phyloP scores from a whole-genome alignment of 2,888 invertebrate species.

The Polydrusus pterygomalis region DNA sequence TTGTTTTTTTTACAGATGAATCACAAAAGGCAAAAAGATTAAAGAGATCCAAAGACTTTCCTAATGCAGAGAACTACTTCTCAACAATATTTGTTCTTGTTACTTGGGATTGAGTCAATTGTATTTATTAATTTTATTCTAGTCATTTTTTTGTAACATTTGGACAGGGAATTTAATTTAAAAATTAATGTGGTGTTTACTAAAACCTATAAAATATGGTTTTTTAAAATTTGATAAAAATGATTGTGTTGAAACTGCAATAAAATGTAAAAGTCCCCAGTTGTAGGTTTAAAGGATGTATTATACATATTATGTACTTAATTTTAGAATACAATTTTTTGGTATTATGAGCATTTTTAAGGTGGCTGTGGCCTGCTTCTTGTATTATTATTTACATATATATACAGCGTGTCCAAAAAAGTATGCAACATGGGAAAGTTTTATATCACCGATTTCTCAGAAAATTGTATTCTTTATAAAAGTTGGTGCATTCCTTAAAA shows the following conservation, averaged over 20 bases:
- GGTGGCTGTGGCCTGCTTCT: neutral
- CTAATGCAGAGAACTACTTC: conserved; percentile 62
- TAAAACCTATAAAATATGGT: neutral
- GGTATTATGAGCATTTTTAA: neutral
- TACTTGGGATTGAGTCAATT: conserved; percentile 61
- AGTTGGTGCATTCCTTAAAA: no score
- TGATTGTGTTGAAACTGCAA: no score
- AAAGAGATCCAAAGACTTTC: conserved; percentile 59
- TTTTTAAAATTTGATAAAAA: no score
- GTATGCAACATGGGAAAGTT: no score
- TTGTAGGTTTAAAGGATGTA: neutral
- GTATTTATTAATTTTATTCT: conserved; percentile 16
- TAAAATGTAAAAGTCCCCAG: no score
- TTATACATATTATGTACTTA: neutral
- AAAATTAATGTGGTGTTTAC: neutral
- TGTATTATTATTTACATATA: neutral
- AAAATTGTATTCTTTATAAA: no score
- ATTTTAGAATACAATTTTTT: neutral
- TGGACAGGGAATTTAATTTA: neutral
- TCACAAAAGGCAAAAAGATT: conserved; percentile 50
- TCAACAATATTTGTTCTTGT: conserved; percentile 64
- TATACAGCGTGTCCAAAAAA: no score
- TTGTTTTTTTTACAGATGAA: conserved; percentile 24
- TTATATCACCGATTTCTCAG: no score
- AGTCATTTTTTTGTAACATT: conserved; percentile 18